phyloP scores from a whole-genome alignment of 23 tunicate genomes.

The Styela clava region DNA sequence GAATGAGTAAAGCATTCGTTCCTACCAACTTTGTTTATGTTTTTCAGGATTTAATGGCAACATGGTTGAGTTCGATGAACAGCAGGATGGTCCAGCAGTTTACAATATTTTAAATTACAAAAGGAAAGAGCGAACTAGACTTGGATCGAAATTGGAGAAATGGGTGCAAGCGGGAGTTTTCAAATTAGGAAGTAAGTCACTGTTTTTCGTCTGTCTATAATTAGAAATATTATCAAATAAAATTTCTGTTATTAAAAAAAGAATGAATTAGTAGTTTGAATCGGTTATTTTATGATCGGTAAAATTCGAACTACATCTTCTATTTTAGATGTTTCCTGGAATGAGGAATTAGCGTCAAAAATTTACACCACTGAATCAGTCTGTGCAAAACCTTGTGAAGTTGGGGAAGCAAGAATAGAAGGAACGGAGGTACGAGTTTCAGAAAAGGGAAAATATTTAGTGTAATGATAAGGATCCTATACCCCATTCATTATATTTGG shows the following conservation, averaged over 20 bases:
- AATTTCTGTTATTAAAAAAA: no score
- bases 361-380: constrained; percentile 23
- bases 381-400: constrained; percentile 50
- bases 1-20: no score
- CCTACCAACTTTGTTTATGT: no score
- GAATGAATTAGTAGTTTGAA: no score
- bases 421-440: constrained; percentile 48
- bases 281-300: no score
- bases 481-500: no score
- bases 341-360: not conserved
- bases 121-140: not conserved
- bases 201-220: not conserved
- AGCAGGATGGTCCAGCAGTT: constrained; percentile 61
- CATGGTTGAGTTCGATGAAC: constrained; percentile 30
- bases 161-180: constrained; percentile 14
- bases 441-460: no score
- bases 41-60: constrained; percentile 44
- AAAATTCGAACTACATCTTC: no score
- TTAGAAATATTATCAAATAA: no score
- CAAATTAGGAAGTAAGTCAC: constrained; percentile 18
- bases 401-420: constrained; percentile 27
- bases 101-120: constrained; percentile 34
- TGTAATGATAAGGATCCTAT: no score
- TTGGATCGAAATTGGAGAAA: constrained; percentile 3
- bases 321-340: constrained; percentile 31